phyloP scores from a whole-genome alignment of 2,113 vertebrate species.

The Hippocampus guttulatus region DNA sequence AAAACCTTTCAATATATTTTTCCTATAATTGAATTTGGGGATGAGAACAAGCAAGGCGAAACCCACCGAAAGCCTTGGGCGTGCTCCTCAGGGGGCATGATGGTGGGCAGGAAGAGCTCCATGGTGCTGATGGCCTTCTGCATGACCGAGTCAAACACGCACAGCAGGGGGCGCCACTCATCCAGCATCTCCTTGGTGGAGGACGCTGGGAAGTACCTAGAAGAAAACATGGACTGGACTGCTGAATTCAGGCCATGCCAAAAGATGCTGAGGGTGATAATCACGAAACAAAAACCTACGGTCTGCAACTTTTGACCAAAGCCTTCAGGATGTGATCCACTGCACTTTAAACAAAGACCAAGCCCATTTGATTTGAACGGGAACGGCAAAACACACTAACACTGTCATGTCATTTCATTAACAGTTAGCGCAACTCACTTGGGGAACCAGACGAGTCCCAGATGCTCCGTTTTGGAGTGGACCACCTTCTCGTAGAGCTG shows the following conservation, averaged over 20 bases:
- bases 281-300: constrained; percentile 77
- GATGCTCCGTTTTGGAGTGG: constrained; percentile 94
- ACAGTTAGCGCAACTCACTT: constrained; percentile 76
- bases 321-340: constrained; percentile 91
- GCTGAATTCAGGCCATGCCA: neutral
- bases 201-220: constrained; percentile 85
- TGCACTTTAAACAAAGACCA: constrained; percentile 62
- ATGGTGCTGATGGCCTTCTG: constrained; percentile 91
- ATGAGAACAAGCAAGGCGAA: no score
- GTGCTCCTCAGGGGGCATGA: constrained; percentile 85
- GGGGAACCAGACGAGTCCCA: constrained; percentile 96
- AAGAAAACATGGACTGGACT: neutral
- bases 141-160: constrained; percentile 91
- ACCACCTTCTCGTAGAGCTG: constrained; percentile 87
- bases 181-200: constrained; percentile 88
- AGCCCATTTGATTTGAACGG: neutral
- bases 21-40: no score
- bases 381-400: neutral
- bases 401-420: neutral
- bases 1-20: no score
- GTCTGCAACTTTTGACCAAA: constrained; percentile 92
- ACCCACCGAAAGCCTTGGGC: constrained; percentile 84
- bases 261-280: constrained; percentile 28
- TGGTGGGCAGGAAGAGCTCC: constrained; percentile 91
- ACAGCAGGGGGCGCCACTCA: constrained; percentile 92